These are phyloP conservation scores for Petrolisthes cinctipes DNA, from an alignment of 2,888 invertebrate species.

Conservation along the genomic window DNA sequence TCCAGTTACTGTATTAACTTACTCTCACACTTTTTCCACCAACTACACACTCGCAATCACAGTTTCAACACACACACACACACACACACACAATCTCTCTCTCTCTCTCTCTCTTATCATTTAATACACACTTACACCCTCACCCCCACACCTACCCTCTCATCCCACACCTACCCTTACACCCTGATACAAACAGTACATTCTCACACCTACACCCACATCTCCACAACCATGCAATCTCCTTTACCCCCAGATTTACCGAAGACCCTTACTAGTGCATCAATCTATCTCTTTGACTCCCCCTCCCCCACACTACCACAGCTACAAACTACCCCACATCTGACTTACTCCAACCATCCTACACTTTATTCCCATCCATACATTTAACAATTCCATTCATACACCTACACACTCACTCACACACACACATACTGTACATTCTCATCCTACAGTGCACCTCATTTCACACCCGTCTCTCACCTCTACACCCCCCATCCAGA, in stretches of 20 bases:
- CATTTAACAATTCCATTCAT: background rate
- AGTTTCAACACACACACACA: background rate
- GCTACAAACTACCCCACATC: background rate
- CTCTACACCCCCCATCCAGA: background rate
- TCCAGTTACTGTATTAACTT: background rate
- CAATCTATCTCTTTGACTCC: background rate
- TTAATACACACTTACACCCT: background rate
- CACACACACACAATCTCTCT: too few relatives aligned
- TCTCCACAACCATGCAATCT: background rate
- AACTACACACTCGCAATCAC: background rate
- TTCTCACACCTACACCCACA: background rate
- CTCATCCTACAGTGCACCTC: background rate
- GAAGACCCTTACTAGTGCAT: too few relatives aligned
- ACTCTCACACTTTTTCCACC: background rate
- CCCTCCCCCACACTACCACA: background rate
- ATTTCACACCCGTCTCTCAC: background rate
- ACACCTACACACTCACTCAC: background rate
- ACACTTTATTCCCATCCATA: background rate
- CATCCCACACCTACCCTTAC: background rate
- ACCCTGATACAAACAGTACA: background rate
- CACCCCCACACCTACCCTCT: background rate
- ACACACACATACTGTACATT: background rate
- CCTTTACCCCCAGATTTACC: background rate
- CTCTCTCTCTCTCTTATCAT: too few relatives aligned
- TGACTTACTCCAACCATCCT: background rate